Base-by-base conservation (phyloP, 2,113 vertebrate genomes). In the Cervus canadensis region DNA sequence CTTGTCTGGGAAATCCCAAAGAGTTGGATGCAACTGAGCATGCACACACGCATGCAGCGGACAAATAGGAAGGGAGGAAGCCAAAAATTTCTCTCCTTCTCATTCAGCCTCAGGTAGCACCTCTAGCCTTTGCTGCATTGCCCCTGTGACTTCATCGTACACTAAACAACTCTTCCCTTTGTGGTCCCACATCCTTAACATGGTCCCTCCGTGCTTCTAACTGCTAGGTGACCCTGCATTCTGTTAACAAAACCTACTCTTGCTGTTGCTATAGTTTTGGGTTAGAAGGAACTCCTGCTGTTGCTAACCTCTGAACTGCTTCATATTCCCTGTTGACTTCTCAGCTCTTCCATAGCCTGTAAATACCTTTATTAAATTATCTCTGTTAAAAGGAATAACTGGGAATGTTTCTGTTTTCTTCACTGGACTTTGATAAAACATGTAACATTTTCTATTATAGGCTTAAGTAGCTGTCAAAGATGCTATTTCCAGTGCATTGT, bases 381-480 rank as follows among this genome's bases (percentile, higher is more conserved):
- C 30, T 89, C 10, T 83, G 11, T 84, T 92, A 62, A 96, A 94
- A 94, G 83, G 19, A 57, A 84, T 78, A 54, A 6, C 62, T 86
- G 11, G 30, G 81, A 78, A 71, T 71, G 50, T 78, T 97, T n/a
- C 40, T 82, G 25, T 57, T 96, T 95, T 83, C 48, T 54, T 94
- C 40, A 81, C 40, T 93, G 90, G 8, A 88, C 40, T 94, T 96
- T 85, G 48, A 85, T 28, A 82, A 64, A 95, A 87, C 45, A 57
- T 60, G 56, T 79, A 88, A 23, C 40, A 54, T 81, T 40, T 71
- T 48, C 90, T 19, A n/a, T 25, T n/a, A 10, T 83, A 48, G 74
- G 45, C 62, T 93, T 91, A 97, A 82, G 76, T 91, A 82, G 9
- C 85, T 74, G 19, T 19, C 82, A 96, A 95, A 30, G 10, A 93